Evolutionary conservation across 2,888 invertebrate genomes (phyloP).

Genomic region (Heteromurus nitidus): DNA sequence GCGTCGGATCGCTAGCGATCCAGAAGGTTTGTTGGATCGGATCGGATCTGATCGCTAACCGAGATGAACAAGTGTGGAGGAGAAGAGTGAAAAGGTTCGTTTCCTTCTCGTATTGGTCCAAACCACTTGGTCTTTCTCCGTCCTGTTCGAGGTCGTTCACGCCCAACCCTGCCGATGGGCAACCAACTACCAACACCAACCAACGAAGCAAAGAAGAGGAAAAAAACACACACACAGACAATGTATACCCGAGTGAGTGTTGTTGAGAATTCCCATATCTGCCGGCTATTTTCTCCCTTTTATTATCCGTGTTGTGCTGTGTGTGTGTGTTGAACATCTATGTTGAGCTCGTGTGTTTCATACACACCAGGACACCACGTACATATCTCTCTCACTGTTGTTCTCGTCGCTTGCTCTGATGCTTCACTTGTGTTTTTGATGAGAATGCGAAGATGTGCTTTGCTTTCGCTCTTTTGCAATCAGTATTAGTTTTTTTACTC

Average conservation of each 20-base stretch:
- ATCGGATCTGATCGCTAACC: no score
- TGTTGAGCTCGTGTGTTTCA: background rate
- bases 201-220: conserved; percentile 40
- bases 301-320: conserved; percentile 24
- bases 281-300: conserved; percentile 47
- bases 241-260: background rate
- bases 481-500: no score
- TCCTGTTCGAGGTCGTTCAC: conserved; percentile 68
- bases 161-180: conserved; percentile 68
- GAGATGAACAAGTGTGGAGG: conserved; percentile 15
- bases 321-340: background rate
- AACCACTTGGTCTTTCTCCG: conserved; percentile 71
- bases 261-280: conserved; percentile 51
- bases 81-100: conserved; percentile 51
- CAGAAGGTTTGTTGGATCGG: no score
- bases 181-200: conserved; percentile 66
- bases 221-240: conserved; percentile 30
- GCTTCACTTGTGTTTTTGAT: conserved; percentile 2
- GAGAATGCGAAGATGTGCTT: background rate
- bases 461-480: background rate
- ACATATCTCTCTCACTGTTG: conserved; percentile 9
- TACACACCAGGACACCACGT: no score
- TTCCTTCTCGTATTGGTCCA: conserved; percentile 55
- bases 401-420: conserved; percentile 11
- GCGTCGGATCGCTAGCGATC: no score